These are phyloP conservation scores for Ceryle rudis DNA, from an alignment of 2,797 vertebrate genomes.

Conservation along the genomic window DNA sequence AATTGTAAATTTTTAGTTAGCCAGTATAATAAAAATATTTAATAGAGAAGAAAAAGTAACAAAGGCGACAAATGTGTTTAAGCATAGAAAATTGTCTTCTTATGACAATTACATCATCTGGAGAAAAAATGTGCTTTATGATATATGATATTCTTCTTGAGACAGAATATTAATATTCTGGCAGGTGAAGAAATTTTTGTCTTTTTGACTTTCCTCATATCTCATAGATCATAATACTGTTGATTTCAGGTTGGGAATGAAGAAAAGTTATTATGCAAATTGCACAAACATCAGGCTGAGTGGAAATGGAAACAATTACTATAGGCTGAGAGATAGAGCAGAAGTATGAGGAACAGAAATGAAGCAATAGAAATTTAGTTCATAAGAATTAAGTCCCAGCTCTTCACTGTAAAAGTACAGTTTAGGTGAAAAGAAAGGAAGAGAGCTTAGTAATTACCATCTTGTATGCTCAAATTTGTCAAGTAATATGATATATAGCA, in stretches of 20 bases:
- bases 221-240: background rate
- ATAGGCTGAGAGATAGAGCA: background rate
- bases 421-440: background rate
- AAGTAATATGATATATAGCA: background rate
- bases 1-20: constrained; percentile 40
- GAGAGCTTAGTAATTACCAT: background rate
- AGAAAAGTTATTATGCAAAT: constrained; percentile 16
- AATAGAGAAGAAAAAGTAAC: constrained; percentile 9
- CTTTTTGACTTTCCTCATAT: background rate
- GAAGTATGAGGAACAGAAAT: background rate
- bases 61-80: background rate
- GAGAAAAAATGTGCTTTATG: background rate
- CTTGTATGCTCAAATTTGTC: background rate
- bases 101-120: background rate
- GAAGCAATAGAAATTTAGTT: background rate
- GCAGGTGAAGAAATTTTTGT: background rate
- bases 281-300: background rate
- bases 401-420: background rate
- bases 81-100: constrained; percentile 3
- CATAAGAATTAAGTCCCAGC: background rate
- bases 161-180: background rate
- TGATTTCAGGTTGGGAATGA: background rate
- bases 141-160: background rate
- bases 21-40: constrained; percentile 16
- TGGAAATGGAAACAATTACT: background rate